phyloP scores from a whole-genome alignment of 2,888 invertebrate genomes.

The Psylliodes chrysocephalus region DNA sequence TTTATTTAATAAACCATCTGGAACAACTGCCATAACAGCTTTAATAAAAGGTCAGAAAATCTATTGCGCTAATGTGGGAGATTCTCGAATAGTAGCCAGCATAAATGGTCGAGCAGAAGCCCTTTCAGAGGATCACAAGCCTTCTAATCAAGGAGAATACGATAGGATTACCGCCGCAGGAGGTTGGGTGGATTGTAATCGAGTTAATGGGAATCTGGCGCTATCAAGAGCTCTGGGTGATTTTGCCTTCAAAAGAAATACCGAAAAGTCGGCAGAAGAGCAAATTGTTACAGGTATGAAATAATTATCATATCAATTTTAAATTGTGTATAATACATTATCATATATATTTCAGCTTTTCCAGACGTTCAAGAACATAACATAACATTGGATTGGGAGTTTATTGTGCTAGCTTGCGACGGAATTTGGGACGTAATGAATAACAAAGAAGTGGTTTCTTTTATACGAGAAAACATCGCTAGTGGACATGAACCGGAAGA shows the following conservation, averaged over 20 bases:
- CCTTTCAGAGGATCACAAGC: slow-evolving; percentile 95
- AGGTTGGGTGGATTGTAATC: slow-evolving; percentile 96
- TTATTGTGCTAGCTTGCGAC: slow-evolving; percentile 96
- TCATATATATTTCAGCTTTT: slow-evolving; percentile 83
- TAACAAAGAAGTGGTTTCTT: slow-evolving; percentile 92
- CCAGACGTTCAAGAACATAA: slow-evolving; percentile 90
- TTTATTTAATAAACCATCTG: slow-evolving; percentile 91
- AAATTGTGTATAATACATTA: background rate
- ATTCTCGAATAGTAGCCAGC: slow-evolving; percentile 93
- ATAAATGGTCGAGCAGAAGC: slow-evolving; percentile 81
- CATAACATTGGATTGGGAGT: slow-evolving; percentile 92
- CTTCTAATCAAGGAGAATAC: slow-evolving; percentile 82
- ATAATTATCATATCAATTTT: background rate
- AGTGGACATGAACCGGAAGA: slow-evolving; percentile 88
- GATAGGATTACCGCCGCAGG: slow-evolving; percentile 93
- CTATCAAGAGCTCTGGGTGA: slow-evolving; percentile 96
- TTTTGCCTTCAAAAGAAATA: slow-evolving; percentile 95
- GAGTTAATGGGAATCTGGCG: slow-evolving; percentile 98
- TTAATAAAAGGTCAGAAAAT: slow-evolving; percentile 85
- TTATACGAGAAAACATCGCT: slow-evolving; percentile 85
- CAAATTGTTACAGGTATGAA: slow-evolving; percentile 83
- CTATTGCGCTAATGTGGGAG: slow-evolving; percentile 97
- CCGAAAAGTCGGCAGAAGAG: slow-evolving; percentile 85
- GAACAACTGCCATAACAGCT: slow-evolving; percentile 91
- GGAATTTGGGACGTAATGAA: slow-evolving; percentile 99